phyloP scores from a whole-genome alignment of 2,888 invertebrate genomes.

The Tetanocera ferruginea region DNA sequence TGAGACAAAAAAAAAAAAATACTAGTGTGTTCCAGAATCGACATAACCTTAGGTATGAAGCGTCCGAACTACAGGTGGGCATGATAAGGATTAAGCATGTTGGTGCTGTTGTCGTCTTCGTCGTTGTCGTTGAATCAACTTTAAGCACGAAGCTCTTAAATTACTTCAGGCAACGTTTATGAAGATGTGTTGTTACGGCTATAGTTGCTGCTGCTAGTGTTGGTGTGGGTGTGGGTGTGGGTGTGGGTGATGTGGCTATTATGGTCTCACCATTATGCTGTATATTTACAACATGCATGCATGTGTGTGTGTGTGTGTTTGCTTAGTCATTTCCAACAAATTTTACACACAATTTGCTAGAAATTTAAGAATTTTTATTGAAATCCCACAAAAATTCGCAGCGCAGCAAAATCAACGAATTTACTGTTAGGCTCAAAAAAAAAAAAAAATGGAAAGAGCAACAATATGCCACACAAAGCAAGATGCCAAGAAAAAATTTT shows the following conservation, averaged over 20 bases:
- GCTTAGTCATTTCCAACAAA: not conserved
- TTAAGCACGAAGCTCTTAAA: not conserved
- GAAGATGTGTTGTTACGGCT: not conserved
- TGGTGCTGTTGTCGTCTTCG: not conserved
- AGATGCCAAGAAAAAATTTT: not conserved
- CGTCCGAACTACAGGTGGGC: constrained; percentile 5
- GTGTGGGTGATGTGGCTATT: not conserved
- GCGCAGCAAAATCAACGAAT: no score
- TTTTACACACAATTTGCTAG: not conserved
- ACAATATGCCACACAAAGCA: not conserved
- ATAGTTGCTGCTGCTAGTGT: no score
- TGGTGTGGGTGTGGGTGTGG: constrained; percentile 6
- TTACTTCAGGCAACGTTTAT: not conserved
- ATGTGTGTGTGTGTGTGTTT: not conserved
- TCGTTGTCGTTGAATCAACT: not conserved
- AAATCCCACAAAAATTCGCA: no score
- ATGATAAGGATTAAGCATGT: not conserved
- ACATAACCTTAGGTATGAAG: not conserved
- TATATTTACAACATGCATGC: not conserved
- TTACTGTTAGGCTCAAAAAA: no score
- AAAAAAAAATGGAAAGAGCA: no score
- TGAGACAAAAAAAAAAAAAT: not conserved
- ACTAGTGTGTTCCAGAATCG: no score
- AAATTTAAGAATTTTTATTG: no score
- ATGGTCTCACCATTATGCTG: not conserved